Base-by-base conservation (phyloP, 2,888 invertebrate genomes). In the Papilio demoleus region DNA sequence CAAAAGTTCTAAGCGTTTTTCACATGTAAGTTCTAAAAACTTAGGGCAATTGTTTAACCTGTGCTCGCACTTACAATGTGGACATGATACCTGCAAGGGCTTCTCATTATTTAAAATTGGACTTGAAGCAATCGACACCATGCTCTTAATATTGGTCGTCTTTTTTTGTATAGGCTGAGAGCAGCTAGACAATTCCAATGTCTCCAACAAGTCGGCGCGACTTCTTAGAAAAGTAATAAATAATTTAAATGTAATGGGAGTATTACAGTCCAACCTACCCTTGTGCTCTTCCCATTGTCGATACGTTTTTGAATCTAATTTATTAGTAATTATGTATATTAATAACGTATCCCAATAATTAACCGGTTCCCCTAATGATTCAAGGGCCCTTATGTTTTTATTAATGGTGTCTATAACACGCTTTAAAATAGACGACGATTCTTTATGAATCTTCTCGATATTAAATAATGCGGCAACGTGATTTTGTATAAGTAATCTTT, bases 191-290 rank as follows among this genome's bases (percentile, higher is more conserved):
- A 34, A 34, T 17, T 58, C 58, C n/a, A 58, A 17, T 2, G 74
- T 74, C 70, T 77, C 75, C 3, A 75, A 22, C 56, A 77, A 50
- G 69, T 77, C 75, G 40, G 75, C 73, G 2, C 73, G 73, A 40
- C 65, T 71, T 1, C 70, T 64, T 4, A 77, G 6, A 50, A 76
- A 76, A 1, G 53, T 14, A n/a, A 73, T 17, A 63, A 76, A 76
- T 12, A 8, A 11, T 1, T 65, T 24, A n/a, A 75, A 70, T 38
- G 68, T 42, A 61, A 65, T 58, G 0, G 38, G 14, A 6, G 34
- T 38, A 42, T 68, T 36, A 38, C 38, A 38, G 38, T 38, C 38
- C 38, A 38, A 38, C 38, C 38, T 38, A 38, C 38, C 38, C 14
- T 38, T 38, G 12, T 22, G 19, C 12, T 47, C 47, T 12, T 47